Percentiles rank a stretch among this genome's conserved stretches.
These are phyloP conservation scores for Callipepla squamata DNA, from an alignment of 2,113 vertebrate genomes.

Conservation along the genomic window DNA sequence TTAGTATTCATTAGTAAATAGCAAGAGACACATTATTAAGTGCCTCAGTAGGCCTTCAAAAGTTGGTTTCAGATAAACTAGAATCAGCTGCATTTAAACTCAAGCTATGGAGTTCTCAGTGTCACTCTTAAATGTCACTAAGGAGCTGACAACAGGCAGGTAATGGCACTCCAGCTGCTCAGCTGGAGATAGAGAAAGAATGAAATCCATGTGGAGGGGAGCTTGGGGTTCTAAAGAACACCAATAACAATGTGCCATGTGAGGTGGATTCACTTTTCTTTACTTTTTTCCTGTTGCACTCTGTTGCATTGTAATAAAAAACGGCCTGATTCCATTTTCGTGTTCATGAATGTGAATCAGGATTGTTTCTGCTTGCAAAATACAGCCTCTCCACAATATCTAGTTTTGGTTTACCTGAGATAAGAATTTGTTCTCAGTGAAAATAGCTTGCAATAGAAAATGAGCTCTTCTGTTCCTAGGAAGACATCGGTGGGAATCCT, in stretches of 20 bases:
- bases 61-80: neutral
- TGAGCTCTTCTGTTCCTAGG: neutral
- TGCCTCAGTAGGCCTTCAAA: neutral
- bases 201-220: neutral
- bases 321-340: neutral
- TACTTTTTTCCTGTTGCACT: neutral
- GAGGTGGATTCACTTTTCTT: neutral
- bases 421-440: neutral
- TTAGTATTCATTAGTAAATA: neutral
- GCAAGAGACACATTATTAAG: neutral
- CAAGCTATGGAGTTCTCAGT: neutral
- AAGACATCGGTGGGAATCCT: neutral
- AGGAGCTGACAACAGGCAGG: neutral
- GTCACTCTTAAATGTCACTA: neutral
- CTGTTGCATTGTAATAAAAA: neutral
- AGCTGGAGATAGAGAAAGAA: neutral
- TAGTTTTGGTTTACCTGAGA: neutral
- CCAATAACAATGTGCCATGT: neutral
- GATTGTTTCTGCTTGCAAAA: neutral
- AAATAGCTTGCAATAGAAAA: neutral
- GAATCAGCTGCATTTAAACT: neutral
- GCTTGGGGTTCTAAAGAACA: neutral
- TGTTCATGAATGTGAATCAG: neutral
- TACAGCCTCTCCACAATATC: neutral
- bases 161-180: neutral